Evolutionary conservation across 2,113 vertebrate species (phyloP), one percentile per base, ranked within the genome.

Genomic region (Notothenia rossii): DNA sequence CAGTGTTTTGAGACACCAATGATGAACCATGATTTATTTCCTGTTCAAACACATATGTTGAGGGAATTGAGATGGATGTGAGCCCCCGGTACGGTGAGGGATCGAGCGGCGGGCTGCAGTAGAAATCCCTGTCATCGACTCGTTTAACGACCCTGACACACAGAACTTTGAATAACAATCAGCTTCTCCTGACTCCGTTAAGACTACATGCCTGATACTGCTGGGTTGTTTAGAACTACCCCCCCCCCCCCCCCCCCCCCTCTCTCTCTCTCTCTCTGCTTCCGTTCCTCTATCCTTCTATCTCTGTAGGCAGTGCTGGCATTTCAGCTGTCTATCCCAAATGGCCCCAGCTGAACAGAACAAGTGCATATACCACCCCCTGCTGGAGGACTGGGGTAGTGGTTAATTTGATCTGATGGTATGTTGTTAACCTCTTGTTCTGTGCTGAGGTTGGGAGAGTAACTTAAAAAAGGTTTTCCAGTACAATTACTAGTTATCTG

Each of bases 151-250:
- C 92, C 92, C 91, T 83, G 86, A 93, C 92, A 83, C 72, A 61
- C 91, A 86, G 89, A 94, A 94, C 88, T 94, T 94, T 92, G 90
- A 93, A 90, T 89, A 93, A 94, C 92, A 92, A 92, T 92, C 90
- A 91, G 88, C 86, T 83, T 78, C 87, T 89, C 86, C 90, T 89
- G 86, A 91, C 86, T 91, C 82, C 70, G 90, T 87, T 92, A 89
- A 91, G 76, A 86, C 87, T 86, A 90, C 83, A 89, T 85, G 86
- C 90, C 89, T 90, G 88, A 86, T 92, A 86, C 82, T 88, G 85
- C 89, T 75, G 86, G 79, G 79, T 82, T 83, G 75, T 80, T 85
- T 83, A 74, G 89, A 88, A 29, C 60, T 81, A 83, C 73, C 85
- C 45, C 5, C 10, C 10, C 1, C 25, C 6, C 7, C 7, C 17